A percentile compares a stretch with the other conserved stretches of the same genome.
phyloP scores from a whole-genome alignment of 2,888 invertebrate genomes.

The Scaptomyza flava region DNA sequence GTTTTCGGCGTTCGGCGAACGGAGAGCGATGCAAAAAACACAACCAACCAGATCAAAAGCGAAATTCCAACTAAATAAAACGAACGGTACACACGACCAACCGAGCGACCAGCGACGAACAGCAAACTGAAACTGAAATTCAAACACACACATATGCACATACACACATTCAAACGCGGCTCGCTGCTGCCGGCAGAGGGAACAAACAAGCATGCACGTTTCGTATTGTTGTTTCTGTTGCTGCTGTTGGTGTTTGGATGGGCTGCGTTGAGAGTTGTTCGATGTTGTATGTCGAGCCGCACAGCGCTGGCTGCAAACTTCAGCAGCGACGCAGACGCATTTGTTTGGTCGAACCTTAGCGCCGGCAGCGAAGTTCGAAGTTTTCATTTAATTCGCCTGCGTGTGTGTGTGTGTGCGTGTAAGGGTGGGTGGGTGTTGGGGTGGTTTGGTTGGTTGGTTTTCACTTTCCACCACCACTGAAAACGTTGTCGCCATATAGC shows the following conservation, averaged over 20 bases:
- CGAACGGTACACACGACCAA: conserved; percentile 50
- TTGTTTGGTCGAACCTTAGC: conserved; percentile 18
- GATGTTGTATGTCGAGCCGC: conserved; percentile 34
- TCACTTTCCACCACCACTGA: conserved; percentile 74
- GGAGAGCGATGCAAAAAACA: conserved; percentile 59
- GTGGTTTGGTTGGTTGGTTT: conserved; percentile 73
- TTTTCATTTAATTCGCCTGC: conserved; percentile 11
- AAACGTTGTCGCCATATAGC: conserved; percentile 10
- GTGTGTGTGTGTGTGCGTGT: conserved; percentile 1
- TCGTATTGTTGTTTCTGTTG: conserved; percentile 8
- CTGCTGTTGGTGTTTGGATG: conserved; percentile 47
- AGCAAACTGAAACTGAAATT: conserved; percentile 54
- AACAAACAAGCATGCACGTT: conserved; percentile 19
- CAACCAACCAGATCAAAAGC: conserved; percentile 83
- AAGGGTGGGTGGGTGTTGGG: conserved; percentile 68
- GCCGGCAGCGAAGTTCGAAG: conserved; percentile 44
- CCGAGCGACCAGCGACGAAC: conserved; percentile 45
- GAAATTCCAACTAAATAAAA: conserved; percentile 82
- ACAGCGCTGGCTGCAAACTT: not conserved
- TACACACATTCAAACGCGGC: conserved; percentile 45
- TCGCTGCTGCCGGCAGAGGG: conserved; percentile 36
- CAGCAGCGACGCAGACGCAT: conserved; percentile 30
- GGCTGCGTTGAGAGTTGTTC: conserved; percentile 19
- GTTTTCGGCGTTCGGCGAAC: conserved; percentile 54
- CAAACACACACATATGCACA: conserved; percentile 25